Percentiles rank a stretch among this genome's conserved stretches.
These are phyloP conservation scores for Hypotaenidia philippensis DNA, from an alignment of 2,797 vertebrate genomes.

Conservation along the genomic window DNA sequence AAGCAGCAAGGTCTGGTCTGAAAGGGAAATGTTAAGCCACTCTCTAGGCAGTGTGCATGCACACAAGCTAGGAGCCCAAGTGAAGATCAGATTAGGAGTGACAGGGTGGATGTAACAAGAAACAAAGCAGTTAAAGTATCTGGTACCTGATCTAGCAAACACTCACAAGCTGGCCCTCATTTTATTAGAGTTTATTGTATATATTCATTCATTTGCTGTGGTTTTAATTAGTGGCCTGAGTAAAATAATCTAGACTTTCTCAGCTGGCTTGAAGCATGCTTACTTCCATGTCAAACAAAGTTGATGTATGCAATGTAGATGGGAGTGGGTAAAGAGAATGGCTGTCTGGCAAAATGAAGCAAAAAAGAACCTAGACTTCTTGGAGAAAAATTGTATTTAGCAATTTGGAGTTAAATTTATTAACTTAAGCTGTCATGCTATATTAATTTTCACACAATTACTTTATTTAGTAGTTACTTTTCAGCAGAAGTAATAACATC, in stretches of 20 bases:
- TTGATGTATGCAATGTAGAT: neutral
- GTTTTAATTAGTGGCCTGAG: neutral
- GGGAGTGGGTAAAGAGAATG: neutral
- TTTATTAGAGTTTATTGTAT: neutral
- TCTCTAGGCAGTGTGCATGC: rapidly evolving
- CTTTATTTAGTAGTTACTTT: neutral
- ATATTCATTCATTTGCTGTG: neutral
- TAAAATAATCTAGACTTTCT: neutral
- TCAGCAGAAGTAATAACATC: neutral
- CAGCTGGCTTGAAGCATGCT: neutral
- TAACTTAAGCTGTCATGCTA: neutral
- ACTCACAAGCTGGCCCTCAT: neutral
- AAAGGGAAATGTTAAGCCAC: rapidly evolving
- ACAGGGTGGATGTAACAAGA: neutral
- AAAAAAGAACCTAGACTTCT: neutral
- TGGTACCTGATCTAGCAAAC: neutral
- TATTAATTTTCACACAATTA: neutral
- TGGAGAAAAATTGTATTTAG: neutral
- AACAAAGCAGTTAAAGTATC: neutral
- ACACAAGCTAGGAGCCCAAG: neutral
- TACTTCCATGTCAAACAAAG: neutral
- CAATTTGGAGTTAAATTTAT: neutral
- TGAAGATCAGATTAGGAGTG: neutral
- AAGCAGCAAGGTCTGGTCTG: rapidly evolving
- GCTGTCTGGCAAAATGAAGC: neutral